These are phyloP conservation scores for Corynorhinus townsendii DNA, from an alignment of 2,113 vertebrate genomes.

Conservation along the genomic window DNA sequence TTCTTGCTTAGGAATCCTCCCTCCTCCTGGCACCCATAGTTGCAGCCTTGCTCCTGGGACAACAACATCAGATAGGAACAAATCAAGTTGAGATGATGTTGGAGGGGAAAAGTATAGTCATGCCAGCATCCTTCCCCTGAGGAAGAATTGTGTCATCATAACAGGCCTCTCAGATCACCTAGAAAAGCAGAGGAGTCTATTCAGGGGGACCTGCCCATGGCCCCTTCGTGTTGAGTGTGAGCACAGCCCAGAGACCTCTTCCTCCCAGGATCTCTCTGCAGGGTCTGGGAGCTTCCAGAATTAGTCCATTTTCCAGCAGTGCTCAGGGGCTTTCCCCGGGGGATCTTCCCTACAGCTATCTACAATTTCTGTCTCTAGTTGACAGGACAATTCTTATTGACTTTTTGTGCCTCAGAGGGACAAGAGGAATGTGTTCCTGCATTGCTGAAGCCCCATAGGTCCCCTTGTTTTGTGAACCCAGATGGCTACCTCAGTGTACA, in stretches of 20 bases:
- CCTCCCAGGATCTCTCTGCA: neutral
- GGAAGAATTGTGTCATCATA: neutral
- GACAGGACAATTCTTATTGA: neutral
- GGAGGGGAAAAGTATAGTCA: neutral
- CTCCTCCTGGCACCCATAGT: neutral
- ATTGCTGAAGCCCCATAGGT: neutral
- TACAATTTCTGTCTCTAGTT: neutral
- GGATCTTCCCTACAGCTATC: neutral
- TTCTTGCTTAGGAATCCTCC: neutral
- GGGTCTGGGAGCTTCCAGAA: neutral
- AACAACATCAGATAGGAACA: neutral
- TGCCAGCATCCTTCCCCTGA: neutral
- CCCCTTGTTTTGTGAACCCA: neutral
- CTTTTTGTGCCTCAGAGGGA: neutral
- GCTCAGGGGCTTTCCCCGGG: neutral
- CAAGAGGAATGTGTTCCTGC: neutral
- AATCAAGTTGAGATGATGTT: neutral
- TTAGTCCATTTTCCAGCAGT: neutral
- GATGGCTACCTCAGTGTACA: neutral
- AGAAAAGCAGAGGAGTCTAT: neutral
- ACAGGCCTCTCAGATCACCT: neutral
- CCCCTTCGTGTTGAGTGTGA: neutral
- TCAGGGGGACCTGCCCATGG: neutral
- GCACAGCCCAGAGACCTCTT: neutral
- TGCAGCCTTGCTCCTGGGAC: neutral